Evolutionary conservation across 1,140 invertebrate genomes (phyloP).

Genomic region (Agraylea sexmaculata): DNA sequence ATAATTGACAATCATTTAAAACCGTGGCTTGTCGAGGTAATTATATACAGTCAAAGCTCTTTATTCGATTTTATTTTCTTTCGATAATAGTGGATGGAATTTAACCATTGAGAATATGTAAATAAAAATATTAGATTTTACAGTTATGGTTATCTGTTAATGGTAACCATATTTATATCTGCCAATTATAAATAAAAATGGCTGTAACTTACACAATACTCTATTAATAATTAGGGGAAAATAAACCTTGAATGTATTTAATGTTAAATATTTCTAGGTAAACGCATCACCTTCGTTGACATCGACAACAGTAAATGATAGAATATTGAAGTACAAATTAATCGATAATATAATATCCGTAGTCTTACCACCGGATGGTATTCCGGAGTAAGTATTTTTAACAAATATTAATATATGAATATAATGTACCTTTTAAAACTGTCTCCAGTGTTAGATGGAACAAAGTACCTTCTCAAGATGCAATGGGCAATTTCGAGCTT

Average conservation of each 20-base stretch:
- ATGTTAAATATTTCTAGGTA: conserved; percentile 49
- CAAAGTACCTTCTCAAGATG: conserved; percentile 68
- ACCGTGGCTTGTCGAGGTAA: conserved; percentile 79
- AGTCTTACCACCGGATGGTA: conserved; percentile 76
- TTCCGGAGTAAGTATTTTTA: conserved; percentile 62
- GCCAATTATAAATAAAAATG: too few relatives aligned
- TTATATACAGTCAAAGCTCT: conserved; percentile 39
- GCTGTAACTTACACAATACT: too few relatives aligned
- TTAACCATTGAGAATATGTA: too few relatives aligned
- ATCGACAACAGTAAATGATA: conserved; percentile 89
- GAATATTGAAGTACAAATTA: conserved; percentile 91
- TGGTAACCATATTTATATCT: too few relatives aligned
- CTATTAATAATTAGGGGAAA: too few relatives aligned
- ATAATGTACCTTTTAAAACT: conserved; percentile 20
- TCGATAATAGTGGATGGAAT: too few relatives aligned
- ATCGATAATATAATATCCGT: conserved; percentile 92
- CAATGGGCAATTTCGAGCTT: conserved; percentile 79
- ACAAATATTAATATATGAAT: conserved; percentile 3
- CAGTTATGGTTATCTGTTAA: too few relatives aligned
- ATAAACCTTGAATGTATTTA: too few relatives aligned
- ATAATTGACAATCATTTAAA: conserved; percentile 76
- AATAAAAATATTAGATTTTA: too few relatives aligned
- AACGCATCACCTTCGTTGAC: conserved; percentile 92
- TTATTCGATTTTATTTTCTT: not conserved
- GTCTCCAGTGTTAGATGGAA: conserved; percentile 80